Evolutionary conservation across 2,797 vertebrate genomes (phyloP), one percentile per base, ranked within the genome.

Genomic region (Pantherophis alleghaniensis): DNA sequence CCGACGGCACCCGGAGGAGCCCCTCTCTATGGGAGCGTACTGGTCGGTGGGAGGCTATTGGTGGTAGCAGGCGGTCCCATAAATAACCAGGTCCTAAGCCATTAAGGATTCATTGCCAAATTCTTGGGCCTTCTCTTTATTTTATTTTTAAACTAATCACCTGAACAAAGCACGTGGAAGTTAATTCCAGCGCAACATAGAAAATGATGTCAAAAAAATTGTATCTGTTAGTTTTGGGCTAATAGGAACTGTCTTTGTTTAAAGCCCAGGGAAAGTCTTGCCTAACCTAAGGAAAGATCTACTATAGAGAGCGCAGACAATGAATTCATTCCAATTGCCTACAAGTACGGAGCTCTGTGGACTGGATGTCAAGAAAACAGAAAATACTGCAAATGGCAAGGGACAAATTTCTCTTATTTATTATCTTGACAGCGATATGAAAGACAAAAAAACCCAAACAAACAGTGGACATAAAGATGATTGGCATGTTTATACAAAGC

Each of bases 401-500:
- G 93, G 56, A 95, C 60, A 95, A 51, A 47, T 0, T 55, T 60
- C 37, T 92, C 95, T 95, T 93, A 91, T 94, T 87, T 91, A 56
- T 94, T 95, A 79, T 96, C 94, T 95, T 96, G 69, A 55, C 63
- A 66, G 90, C 83, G 47, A 86, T 92, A 42, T 92, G 90, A 94
- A 96, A 96, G 90, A 37, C 12, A 89, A 83, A 94, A 95, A 90
- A 4, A 93, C 59, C 47, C 47, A 90, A 90, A 37, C 20, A 95
- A 95, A 91, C 4, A 94, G 56, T 94, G 13, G 7, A 91, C 91
- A 90, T 94, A 91, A 91, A 93, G 42, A 5, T 94, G 94, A 96
- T 60, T 96, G 95, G 10, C 94, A 86, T 95, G 91, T 97, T 97
- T 96, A 95, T 95, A 94, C 61, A 95, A 94, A 92, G 1, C 32